These are phyloP conservation scores for Cataglyphis albicans DNA, from an alignment of 2,888 invertebrate species.

Conservation along the genomic window DNA sequence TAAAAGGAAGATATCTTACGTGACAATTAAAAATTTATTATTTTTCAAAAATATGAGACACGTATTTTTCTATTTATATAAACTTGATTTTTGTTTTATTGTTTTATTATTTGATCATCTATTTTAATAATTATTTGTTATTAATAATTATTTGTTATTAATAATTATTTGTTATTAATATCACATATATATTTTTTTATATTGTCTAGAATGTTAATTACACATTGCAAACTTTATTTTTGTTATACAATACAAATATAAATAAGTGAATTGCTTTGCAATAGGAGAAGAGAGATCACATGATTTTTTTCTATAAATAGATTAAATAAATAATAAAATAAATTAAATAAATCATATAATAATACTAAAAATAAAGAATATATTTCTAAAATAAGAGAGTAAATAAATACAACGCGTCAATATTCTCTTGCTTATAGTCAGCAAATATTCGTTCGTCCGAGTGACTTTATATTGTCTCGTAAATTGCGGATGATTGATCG, in stretches of 20 bases:
- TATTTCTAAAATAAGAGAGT: not conserved
- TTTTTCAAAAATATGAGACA: not conserved
- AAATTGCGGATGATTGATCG: slow-evolving; percentile 64
- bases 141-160: no score
- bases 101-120: not conserved
- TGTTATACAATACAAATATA: not conserved
- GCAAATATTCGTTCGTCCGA: slow-evolving; percentile 19
- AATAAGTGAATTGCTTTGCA: not conserved
- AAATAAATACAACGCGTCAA: not conserved
- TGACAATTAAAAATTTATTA: not conserved
- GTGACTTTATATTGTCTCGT: slow-evolving; percentile 40
- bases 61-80: not conserved
- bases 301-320: not conserved
- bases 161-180: not conserved
- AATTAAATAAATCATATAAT: not conserved
- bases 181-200: not conserved
- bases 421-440: not conserved
- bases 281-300: not conserved
- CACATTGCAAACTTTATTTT: not conserved
- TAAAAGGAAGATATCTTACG: not conserved
- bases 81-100: not conserved
- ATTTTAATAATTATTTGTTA: not conserved
- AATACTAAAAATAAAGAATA: not conserved
- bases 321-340: not conserved
- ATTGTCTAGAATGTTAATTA: not conserved